Conservation (phyloP, 2,113 vertebrate species). For the Hipposideros armiger region DNA sequence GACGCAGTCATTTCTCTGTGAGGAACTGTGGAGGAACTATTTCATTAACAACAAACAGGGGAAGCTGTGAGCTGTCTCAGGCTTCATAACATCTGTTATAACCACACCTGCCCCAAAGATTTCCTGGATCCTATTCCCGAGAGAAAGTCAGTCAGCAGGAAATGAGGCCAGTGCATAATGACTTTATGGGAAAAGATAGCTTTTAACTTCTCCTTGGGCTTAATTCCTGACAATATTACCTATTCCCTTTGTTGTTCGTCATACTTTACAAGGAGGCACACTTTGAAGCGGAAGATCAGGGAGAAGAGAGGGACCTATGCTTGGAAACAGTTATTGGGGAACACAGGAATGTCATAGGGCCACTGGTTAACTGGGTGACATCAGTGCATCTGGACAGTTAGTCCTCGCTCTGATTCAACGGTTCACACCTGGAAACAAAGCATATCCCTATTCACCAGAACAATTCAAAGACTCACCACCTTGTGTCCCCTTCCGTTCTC, state of each 20-base stretch:
- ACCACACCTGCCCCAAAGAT: slow-evolving; percentile 68
- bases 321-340: slow-evolving; percentile 14
- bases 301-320: neutral
- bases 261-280: slow-evolving; percentile 16
- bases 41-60: slow-evolving; percentile 61
- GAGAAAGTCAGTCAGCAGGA: slow-evolving; percentile 71
- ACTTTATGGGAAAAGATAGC: slow-evolving; percentile 40
- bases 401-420: slow-evolving; percentile 25
- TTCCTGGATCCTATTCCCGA: slow-evolving; percentile 71
- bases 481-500: neutral
- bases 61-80: slow-evolving; percentile 57
- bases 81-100: slow-evolving; percentile 54
- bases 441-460: neutral
- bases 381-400: neutral
- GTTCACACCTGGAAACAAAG: slow-evolving; percentile 29
- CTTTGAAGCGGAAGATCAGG: neutral
- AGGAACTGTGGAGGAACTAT: neutral
- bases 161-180: slow-evolving; percentile 70
- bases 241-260: neutral
- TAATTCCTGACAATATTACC: slow-evolving; percentile 55
- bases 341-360: neutral
- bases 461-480: slow-evolving; percentile 5
- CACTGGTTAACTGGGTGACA: slow-evolving; percentile 18
- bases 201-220: slow-evolving; percentile 55
- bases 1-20: neutral